Base-by-base conservation (phyloP, 2,113 vertebrate genomes). In the Cheilinus undulatus region DNA sequence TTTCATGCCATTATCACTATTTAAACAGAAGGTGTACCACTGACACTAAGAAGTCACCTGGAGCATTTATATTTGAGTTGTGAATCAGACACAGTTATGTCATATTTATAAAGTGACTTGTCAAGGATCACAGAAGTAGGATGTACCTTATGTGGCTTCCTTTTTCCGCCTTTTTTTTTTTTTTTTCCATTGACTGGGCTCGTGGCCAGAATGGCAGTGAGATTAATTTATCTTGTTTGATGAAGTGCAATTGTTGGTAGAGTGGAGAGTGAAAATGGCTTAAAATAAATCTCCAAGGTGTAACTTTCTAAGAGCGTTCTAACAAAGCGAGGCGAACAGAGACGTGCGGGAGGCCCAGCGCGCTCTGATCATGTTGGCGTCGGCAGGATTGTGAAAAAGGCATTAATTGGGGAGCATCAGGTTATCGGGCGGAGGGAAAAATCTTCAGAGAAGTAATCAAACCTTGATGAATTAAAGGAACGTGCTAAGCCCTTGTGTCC, bases 391-490 rank as follows among this genome's bases (percentile, higher is more conserved):
- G 80, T 72, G 77, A 86, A 85, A 45, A 85, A 85, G 77, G 82
- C 82, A 81, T 91, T 92, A 91, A 93, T 92, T 93, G 78, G 70
- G 63, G 88, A 89, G 88, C 88, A 83, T 86, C 70, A 77, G 90
- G 86, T 93, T 93, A 93, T 93, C 86, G 23, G 76, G 79, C 77
- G 53, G 80, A 59, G 84, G 82, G 76, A 84, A 76, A 88, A 91
- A 92, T 92, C 90, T 92, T 85, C 85, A 85, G 77, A 89, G 76
- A 91, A 92, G 88, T 93, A 93, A 94, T 93, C 91, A 93, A 93
- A 90, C 82, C 88, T 88, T 92, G 92, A 92, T 93, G 89, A 92
- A 93, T 93, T 89, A 86, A 90, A 92, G 86, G 64, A 84, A 89
- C 27, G 85, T 61, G 76, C 86, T 92, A 92, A 92, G 90, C 90